Conservation (phyloP, 2,113 vertebrate genomes). For the Carollia perspicillata region DNA sequence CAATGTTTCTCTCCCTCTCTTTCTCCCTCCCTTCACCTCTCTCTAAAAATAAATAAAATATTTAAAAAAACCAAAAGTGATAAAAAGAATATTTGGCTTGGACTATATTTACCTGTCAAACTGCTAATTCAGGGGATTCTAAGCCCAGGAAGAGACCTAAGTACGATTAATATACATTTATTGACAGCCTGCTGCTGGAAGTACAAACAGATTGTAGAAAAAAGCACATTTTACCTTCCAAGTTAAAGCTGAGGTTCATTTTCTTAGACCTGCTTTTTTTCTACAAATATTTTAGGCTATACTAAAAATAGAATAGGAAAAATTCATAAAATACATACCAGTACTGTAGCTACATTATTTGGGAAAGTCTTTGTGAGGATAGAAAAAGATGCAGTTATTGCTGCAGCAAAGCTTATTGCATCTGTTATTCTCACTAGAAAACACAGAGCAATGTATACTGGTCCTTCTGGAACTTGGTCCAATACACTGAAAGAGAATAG, state of each 20-base stretch:
- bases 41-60: background rate
- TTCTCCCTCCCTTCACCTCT: too few species aligned
- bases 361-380: slow-evolving; percentile 92
- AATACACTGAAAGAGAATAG: slow-evolving; percentile 85
- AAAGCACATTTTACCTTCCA: too few species aligned
- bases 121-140: background rate
- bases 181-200: background rate
- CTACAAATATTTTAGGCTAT: background rate
- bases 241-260: too few species aligned
- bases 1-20: too few species aligned
- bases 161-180: background rate
- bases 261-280: too few species aligned
- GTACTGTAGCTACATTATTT: slow-evolving; percentile 91
- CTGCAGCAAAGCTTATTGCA: slow-evolving; percentile 90
- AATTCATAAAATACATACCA: slow-evolving; percentile 85
- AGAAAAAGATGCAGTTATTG: slow-evolving; percentile 90
- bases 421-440: slow-evolving; percentile 91
- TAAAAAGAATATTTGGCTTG: background rate
- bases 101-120: background rate
- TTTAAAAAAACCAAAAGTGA: background rate
- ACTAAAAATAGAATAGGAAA: background rate
- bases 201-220: slow-evolving; percentile 33
- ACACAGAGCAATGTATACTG: slow-evolving; percentile 88
- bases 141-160: background rate
- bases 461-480: slow-evolving; percentile 85